A percentile compares a stretch with the other conserved stretches of the same genome.
These are phyloP conservation scores for Rhopalosiphum nymphaeae DNA, from an alignment of 2,888 invertebrate genomes.

Conservation along the genomic window DNA sequence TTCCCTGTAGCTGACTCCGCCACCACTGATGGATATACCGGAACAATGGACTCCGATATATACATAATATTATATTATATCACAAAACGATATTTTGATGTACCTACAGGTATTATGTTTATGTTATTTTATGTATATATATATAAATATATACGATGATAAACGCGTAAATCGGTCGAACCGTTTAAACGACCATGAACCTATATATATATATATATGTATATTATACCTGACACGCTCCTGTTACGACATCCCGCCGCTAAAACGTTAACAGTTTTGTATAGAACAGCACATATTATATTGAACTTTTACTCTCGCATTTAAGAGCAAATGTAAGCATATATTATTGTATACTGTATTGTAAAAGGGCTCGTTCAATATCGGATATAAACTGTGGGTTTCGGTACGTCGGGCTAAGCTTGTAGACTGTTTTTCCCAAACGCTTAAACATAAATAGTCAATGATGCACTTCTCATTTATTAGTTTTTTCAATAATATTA, in stretches of 20 bases:
- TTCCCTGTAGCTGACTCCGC: not conserved
- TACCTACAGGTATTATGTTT: not conserved
- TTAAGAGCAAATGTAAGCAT: not conserved
- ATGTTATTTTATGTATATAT: not conserved
- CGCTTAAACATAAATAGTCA: too few species aligned
- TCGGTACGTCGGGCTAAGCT: too few species aligned
- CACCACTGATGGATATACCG: not conserved
- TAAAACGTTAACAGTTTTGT: not conserved
- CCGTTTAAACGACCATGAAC: conserved; percentile 31
- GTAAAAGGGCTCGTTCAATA: too few species aligned
- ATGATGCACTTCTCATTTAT: not conserved
- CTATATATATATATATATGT: not conserved
- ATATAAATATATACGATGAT: not conserved
- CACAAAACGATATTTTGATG: not conserved
- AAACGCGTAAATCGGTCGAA: conserved; percentile 17
- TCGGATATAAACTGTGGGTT: too few species aligned
- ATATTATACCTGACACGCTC: not conserved
- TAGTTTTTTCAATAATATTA: not conserved
- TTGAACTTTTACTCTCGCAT: not conserved
- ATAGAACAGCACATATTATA: not conserved
- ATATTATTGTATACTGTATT: not conserved
- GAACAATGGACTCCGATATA: conserved; percentile 2
- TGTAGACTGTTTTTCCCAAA: too few species aligned
- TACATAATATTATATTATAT: not conserved
- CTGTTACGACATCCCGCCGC: not conserved